Base-by-base conservation (phyloP, 2,797 vertebrate species). In the Gadopsis marmoratus region DNA sequence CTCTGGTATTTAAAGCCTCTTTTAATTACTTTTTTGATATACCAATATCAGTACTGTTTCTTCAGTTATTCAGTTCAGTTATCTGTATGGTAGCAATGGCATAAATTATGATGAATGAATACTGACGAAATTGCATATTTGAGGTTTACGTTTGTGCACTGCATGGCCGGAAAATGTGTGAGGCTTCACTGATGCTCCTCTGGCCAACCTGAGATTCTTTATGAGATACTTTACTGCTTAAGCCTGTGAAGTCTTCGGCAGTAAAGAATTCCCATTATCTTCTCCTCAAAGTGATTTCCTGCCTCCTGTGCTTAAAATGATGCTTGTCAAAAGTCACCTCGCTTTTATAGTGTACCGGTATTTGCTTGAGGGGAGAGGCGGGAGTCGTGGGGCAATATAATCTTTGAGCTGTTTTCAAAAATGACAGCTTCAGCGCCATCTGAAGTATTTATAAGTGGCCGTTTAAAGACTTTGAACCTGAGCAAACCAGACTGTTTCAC, bases 381-480 rank as follows among this genome's bases (percentile, higher is more conserved):
- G 79, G 79, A 76, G 55, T 75, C 0, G 13, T 37, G 23, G 68
- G 37, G 72, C 73, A 78, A 88, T 89, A 85, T 86, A 84, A 86
- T 86, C 69, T 60, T 21, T 47, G 68, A 78, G 82, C 81, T 90
- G 87, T 91, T 89, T 90, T 92, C 31, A 81, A 75, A 92, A 93
- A 93, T 93, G 81, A 93, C 93, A 91, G 87, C 90, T 93, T 93
- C 71, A 92, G 88, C 77, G 68, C 85, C 78, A 51, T 71, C 76
- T 74, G 43, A 84, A 90, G 69, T 87, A 85, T 94, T 93, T 93
- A 93, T 90, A 87, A 83, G 73, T 71, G 77, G 60, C 58, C 65
- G 21, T 87, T 88, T 88, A 62, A 86, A 91, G 76, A 89, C 90
- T 93, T 94, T 94, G 92, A 93, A 92, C 89, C 90, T 91, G 73